These are phyloP conservation scores for Ennomos quercinarius DNA, from an alignment of 2,888 invertebrate species.

Conservation along the genomic window DNA sequence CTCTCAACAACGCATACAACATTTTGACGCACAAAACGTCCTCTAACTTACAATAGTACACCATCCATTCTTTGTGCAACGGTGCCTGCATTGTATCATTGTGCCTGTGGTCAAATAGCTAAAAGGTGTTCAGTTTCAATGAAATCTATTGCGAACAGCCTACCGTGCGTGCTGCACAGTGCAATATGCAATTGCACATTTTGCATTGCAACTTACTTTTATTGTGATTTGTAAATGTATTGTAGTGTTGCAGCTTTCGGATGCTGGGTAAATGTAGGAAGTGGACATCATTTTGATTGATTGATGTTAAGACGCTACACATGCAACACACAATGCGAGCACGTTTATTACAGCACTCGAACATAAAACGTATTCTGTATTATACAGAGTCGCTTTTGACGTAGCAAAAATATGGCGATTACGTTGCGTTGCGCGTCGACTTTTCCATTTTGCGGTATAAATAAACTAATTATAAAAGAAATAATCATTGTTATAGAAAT, in stretches of 20 bases:
- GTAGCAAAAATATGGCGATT: too few species aligned
- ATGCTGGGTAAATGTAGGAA: conserved; percentile 20
- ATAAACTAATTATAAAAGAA: too few species aligned
- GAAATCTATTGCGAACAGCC: conserved; percentile 16
- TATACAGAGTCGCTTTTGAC: too few species aligned
- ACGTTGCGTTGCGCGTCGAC: too few species aligned
- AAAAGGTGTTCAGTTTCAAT: conserved; percentile 38
- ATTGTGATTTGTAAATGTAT: conserved; percentile 4
- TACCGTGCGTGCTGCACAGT: conserved; percentile 10
- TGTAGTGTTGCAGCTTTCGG: conserved; percentile 20
- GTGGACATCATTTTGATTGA: conserved; percentile 11
- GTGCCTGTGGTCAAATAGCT: conserved; percentile 23
- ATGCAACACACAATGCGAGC: too few species aligned
- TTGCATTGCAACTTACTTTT: conserved; percentile 22
- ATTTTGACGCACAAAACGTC: conserved; percentile 15
- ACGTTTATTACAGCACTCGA: too few species aligned
- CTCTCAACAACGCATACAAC: neutral
- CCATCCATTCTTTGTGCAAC: conserved; percentile 28
- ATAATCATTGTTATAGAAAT: too few species aligned
- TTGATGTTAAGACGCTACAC: conserved; percentile 18
- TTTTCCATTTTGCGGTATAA: too few species aligned
- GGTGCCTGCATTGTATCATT: conserved; percentile 15
- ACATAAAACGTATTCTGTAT: too few species aligned
- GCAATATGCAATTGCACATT: conserved; percentile 44
- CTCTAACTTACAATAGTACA: conserved; percentile 12